A percentile compares a stretch with the other conserved stretches of the same genome.
Evolutionary conservation across 2,797 vertebrate genomes (phyloP).

Genomic region (Falco naumanni): DNA sequence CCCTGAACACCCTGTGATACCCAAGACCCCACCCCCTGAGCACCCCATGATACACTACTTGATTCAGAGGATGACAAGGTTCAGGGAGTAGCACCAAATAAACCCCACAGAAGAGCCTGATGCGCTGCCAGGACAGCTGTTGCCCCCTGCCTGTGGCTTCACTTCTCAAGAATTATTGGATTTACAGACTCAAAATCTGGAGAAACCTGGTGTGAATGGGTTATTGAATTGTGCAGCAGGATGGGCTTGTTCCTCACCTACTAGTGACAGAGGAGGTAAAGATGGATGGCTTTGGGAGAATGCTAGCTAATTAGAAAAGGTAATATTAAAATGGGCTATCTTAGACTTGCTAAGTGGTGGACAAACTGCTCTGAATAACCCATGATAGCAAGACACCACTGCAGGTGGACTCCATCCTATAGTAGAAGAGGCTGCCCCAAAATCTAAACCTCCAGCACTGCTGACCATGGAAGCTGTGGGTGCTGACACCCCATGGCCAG

Average conservation of each 20-base stretch:
- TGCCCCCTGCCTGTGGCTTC: not conserved
- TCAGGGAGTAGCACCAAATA: not conserved
- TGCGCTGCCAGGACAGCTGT: too few species aligned
- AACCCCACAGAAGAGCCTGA: not conserved
- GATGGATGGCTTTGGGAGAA: not conserved
- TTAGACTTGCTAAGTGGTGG: not conserved
- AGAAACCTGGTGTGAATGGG: not conserved
- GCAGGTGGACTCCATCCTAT: not conserved
- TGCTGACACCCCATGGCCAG: too few species aligned
- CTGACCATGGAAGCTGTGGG: not conserved
- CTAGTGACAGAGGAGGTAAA: not conserved
- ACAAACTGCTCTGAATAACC: not conserved
- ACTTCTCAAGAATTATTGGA: not conserved
- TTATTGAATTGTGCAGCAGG: not conserved
- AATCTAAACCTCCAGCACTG: not conserved
- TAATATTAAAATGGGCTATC: not conserved
- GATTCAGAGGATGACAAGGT: not conserved
- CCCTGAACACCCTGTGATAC: not conserved
- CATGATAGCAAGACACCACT: not conserved
- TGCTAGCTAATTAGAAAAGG: not conserved
- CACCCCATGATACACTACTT: not conserved
- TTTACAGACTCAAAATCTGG: not conserved
- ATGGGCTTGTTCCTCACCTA: not conserved
- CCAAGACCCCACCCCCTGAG: not conserved
- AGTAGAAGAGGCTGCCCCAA: too few species aligned